Conservation (phyloP, 2,888 invertebrate species). For the Thymelicus sylvestris region DNA sequence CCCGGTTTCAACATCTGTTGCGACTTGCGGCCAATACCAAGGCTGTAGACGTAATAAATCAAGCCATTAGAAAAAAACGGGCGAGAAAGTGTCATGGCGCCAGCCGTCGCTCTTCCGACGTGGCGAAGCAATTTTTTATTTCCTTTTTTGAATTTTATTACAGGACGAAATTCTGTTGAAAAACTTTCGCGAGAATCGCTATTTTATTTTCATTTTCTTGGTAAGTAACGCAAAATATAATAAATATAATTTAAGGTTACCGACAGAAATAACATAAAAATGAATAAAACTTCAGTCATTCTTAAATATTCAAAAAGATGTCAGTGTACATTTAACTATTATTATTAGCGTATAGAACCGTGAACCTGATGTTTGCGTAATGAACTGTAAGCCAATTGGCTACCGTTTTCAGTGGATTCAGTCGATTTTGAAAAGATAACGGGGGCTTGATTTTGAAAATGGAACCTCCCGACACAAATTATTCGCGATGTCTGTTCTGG, state of each 20-base stretch:
- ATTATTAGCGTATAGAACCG: too few relatives aligned
- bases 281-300: too few relatives aligned
- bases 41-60: constrained; percentile 62
- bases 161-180: constrained; percentile 43
- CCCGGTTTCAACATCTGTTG: constrained; percentile 57
- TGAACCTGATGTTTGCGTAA: too few relatives aligned
- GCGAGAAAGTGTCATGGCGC: constrained; percentile 57
- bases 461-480: too few relatives aligned
- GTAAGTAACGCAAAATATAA: neutral
- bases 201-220: constrained; percentile 8
- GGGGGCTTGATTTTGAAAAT: too few relatives aligned
- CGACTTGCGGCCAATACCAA: constrained; percentile 54
- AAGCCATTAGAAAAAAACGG: constrained; percentile 50
- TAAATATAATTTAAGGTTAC: constrained; percentile 13
- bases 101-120: constrained; percentile 41
- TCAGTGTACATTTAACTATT: too few relatives aligned
- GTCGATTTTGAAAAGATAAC: too few relatives aligned
- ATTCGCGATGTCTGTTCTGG: too few relatives aligned
- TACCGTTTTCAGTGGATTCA: too few relatives aligned
- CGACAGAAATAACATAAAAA: too few relatives aligned
- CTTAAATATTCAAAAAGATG: too few relatives aligned
- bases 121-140: constrained; percentile 55
- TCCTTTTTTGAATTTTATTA: constrained; percentile 49
- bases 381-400: too few relatives aligned
- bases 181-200: constrained; percentile 32